Evolutionary conservation across 2,888 invertebrate genomes (phyloP), one percentile per base, ranked within the genome.

Genomic region (Itoplectis maculator): DNA sequence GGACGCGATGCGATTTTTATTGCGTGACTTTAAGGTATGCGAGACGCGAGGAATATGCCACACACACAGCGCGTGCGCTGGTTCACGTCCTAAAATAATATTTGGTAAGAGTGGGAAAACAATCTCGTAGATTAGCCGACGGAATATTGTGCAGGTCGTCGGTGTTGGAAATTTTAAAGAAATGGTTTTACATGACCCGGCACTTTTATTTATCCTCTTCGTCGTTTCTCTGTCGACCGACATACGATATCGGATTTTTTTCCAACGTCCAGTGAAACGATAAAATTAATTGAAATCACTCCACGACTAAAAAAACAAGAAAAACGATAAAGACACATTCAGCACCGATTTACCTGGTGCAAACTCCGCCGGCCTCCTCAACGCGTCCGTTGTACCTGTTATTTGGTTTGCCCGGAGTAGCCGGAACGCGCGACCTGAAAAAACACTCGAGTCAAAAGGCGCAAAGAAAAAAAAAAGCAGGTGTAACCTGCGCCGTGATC

Each of bases 71-170:
- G 9, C 18, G 20, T 20, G 9, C 18, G 40, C 40, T 37, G 18
- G 11, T 40, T 0, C 20, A 63, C 20, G 37, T 63, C 61, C 20
- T 42, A 20, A 63, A 63, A 40, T 18, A 63, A 63, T 63, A 80
- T 68, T 77, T 77, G 61, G 37, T 51, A 51, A 42, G 35, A 51
- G 59, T 18, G n/a, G 18, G 8, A 15, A 42, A 73, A 49, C 61
- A 37, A 59, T 45, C 18, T 35, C 51, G 18, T 7, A 7, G 29
- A 79, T 74, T 42, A 23, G 9, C 20, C n/a, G 20, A 13, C 37
- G 5, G 18, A 23, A 63, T 51, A n/a, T 15, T 23, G 51, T 9
- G 11, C 9, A 23, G 51, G 9, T 20, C 42, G 3, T 18, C 65
- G 2, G 37, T 13, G 49, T 40, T 54, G 6, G 6, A 13, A 20